Evolutionary conservation across 2,888 invertebrate species (phyloP).

Genomic region (Nemurella pictetii): DNA sequence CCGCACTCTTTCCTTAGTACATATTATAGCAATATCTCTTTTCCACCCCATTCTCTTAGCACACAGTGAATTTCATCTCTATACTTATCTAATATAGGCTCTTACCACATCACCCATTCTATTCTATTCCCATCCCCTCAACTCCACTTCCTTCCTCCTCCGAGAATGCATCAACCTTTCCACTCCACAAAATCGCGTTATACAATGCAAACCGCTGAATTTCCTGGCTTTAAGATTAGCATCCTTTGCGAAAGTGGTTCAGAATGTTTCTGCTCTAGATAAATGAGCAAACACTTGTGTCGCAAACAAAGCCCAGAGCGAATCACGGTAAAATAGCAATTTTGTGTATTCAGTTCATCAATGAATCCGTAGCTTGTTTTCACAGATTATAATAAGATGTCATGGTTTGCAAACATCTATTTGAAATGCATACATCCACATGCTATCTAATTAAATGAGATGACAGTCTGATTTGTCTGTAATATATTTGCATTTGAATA

Average conservation of each 20-base stretch:
- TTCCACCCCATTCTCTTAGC: conserved; percentile 35
- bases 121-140: background rate
- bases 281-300: background rate
- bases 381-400: background rate
- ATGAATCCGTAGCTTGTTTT: background rate
- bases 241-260: background rate
- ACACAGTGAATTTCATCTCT: conserved; percentile 35
- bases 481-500: background rate
- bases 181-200: conserved; percentile 13
- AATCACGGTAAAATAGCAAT: background rate
- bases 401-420: too few relatives aligned
- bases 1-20: background rate
- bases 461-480: background rate
- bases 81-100: conserved; percentile 36
- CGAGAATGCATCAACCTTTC: conserved; percentile 5
- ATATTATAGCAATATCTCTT: conserved; percentile 33
- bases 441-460: too few relatives aligned
- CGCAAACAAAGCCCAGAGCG: background rate
- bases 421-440: too few relatives aligned
- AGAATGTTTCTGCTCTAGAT: background rate
- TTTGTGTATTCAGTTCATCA: background rate
- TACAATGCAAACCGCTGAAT: conserved; percentile 7
- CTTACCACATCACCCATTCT: conserved; percentile 25
- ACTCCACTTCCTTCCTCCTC: background rate
- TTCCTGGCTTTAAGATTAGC: background rate